phyloP scores from a whole-genome alignment of 2,888 invertebrate species.

The Eurois occulta region DNA sequence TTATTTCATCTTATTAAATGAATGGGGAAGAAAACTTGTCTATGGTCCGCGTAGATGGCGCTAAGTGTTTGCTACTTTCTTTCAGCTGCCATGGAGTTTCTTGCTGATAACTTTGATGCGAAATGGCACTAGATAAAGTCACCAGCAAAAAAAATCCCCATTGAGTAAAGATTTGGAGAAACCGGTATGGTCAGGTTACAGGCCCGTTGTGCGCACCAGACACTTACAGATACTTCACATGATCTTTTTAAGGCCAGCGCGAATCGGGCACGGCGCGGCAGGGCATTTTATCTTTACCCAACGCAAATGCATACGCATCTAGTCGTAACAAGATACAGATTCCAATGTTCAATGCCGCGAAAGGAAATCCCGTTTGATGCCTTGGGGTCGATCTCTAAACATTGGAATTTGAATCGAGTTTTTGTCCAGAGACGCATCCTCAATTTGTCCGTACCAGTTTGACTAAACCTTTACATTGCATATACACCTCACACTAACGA shows the following conservation, averaged over 20 bases:
- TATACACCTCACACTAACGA: neutral
- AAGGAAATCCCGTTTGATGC: neutral
- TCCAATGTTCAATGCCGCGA: neutral
- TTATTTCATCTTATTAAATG: neutral
- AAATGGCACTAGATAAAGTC: neutral
- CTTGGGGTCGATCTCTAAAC: neutral
- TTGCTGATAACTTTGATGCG: neutral
- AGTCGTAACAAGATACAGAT: neutral
- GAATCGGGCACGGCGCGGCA: too few relatives aligned
- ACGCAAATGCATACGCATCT: neutral
- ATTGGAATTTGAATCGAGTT: too few relatives aligned
- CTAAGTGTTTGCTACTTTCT: neutral
- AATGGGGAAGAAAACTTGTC: neutral
- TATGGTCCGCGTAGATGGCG: neutral
- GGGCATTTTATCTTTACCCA: too few relatives aligned
- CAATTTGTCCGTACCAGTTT: neutral
- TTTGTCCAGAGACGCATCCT: neutral
- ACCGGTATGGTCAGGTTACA: neutral
- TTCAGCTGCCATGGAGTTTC: neutral
- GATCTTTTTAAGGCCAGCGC: neutral
- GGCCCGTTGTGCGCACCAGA: neutral
- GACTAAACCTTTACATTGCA: neutral
- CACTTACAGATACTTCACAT: neutral
- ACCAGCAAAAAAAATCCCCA: neutral
- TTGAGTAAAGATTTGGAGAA: neutral